These are phyloP conservation scores for Asbolus verrucosus DNA, from an alignment of 1,140 invertebrate genomes.

Conservation along the genomic window DNA sequence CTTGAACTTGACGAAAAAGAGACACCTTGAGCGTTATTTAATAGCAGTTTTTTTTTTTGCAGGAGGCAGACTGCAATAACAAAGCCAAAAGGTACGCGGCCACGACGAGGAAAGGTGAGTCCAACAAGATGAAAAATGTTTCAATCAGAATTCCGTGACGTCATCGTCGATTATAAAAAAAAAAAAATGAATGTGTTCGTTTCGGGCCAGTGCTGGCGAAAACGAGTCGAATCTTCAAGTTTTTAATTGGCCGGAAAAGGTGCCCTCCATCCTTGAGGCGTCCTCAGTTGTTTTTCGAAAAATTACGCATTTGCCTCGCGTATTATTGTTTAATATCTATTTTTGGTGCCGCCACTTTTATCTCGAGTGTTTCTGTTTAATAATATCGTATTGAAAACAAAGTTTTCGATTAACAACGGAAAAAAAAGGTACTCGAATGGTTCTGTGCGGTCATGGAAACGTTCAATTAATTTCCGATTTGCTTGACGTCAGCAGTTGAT, in stretches of 20 bases:
- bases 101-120: slow-evolving; percentile 34
- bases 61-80: slow-evolving; percentile 51
- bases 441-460: no score
- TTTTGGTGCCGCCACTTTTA: slow-evolving; percentile 17
- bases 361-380: slow-evolving; percentile 6
- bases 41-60: slow-evolving; percentile 31
- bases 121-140: slow-evolving; percentile 1
- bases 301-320: slow-evolving; percentile 18
- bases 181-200: not conserved
- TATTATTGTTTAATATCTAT: slow-evolving; percentile 29
- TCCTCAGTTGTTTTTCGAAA: slow-evolving; percentile 16
- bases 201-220: not conserved
- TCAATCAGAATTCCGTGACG: slow-evolving; percentile 6
- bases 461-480: no score
- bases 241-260: not conserved
- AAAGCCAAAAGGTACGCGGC: slow-evolving; percentile 29
- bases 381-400: slow-evolving; percentile 9
- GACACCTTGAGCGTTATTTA: slow-evolving; percentile 11
- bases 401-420: slow-evolving; percentile 1
- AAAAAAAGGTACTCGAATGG: no score
- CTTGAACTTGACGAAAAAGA: slow-evolving; percentile 14
- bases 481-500: slow-evolving; percentile 12
- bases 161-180: not conserved
- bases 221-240: not conserved
- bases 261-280: not conserved